Evolutionary conservation across 2,888 invertebrate genomes (phyloP), one percentile per base, ranked within the genome.

Genomic region (Actias luna): DNA sequence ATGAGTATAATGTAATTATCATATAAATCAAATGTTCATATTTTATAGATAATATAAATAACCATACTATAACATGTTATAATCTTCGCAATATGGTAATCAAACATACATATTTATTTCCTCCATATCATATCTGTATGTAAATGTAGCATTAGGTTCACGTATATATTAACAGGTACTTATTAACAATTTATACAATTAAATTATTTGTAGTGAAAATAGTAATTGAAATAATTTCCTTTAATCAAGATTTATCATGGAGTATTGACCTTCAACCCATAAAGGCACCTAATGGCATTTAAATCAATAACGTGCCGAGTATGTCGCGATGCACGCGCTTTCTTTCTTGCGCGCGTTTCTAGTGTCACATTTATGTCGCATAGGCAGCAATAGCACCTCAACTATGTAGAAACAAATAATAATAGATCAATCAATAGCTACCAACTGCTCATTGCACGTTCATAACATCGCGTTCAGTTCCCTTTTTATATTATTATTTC

Each of bases 341-440:
- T 46, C 2, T 46, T 22, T n/a, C n/a, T n/a, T n/a, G n/a, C n/a
- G n/a, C n/a, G n/a, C n/a, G n/a, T n/a, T n/a, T n/a, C n/a, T 33
- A 33, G 5, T 8, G 22, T 46, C 22, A 46, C 12, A 22, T 46
- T 22, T 22, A 50, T 50, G 25, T 50, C 46, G 46, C 25, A 25
- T 25, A 4, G 46, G 25, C 46, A 14, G 22, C 12, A 50, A 50
- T 50, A 50, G 25, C 25, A 50, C 22, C 46, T 16, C 46, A 50
- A 25, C 22, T 50, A 25, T 25, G 25, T 50, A 50, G 22, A 50
- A 50, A 50, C 25, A 25, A 50, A 50, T 50, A 50, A 50, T 50
- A 50, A 50, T 50, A 50, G 46, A 50, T 25, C 25, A 50, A 50
- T 50, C 12, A 50, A 50, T 50, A 50, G 10, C 46, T 50, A 50